Evolutionary conservation across 2,888 invertebrate genomes (phyloP).

Genomic region (Brassicogethes aeneus): DNA sequence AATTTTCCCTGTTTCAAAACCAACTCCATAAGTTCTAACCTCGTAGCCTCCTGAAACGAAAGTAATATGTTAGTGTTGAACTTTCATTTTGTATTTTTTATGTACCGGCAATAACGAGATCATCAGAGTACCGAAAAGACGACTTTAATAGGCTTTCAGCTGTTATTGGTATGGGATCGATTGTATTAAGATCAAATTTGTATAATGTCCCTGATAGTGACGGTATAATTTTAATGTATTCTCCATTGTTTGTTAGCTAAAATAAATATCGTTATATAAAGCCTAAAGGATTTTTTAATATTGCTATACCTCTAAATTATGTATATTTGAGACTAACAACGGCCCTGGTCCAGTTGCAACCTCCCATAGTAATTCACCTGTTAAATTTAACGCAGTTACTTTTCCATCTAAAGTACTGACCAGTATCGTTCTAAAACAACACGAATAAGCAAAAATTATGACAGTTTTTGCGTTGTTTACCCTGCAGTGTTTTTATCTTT

Average conservation of each 20-base stretch:
- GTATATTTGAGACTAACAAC: constrained; percentile 81
- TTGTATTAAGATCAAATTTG: constrained; percentile 80
- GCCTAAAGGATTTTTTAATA: constrained; percentile 3
- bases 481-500: constrained; percentile 10
- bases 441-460: constrained; percentile 5
- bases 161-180: constrained; percentile 80
- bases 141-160: constrained; percentile 81
- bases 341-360: constrained; percentile 66
- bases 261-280: constrained; percentile 19
- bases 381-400: constrained; percentile 70
- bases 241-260: constrained; percentile 72
- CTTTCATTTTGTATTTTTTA: background rate
- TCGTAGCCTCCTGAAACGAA: constrained; percentile 75
- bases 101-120: constrained; percentile 70
- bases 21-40: constrained; percentile 77
- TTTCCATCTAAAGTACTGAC: constrained; percentile 89
- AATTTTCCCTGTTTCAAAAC: constrained; percentile 58
- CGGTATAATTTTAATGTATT: constrained; percentile 84
- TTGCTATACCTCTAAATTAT: constrained; percentile 64
- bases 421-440: constrained; percentile 54
- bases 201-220: constrained; percentile 87
- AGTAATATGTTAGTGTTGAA: constrained; percentile 4
- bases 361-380: constrained; percentile 68
- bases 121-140: constrained; percentile 78
- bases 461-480: constrained; percentile 21